Evolutionary conservation across 2,797 vertebrate species (phyloP).

Genomic region (Thaleichthys pacificus): DNA sequence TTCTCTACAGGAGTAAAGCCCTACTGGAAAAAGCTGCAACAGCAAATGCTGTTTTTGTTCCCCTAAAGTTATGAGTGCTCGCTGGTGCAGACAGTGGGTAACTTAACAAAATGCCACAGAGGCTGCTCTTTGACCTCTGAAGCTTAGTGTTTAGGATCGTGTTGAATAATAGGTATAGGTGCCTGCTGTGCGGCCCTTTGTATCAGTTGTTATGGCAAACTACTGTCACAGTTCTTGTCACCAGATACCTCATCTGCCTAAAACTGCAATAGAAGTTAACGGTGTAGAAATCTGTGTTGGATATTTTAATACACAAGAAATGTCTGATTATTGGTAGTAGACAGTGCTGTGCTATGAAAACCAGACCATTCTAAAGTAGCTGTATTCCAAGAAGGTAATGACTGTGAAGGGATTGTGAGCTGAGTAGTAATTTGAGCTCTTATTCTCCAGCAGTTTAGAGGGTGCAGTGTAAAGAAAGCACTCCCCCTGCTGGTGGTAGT

Average conservation of each 20-base stretch:
- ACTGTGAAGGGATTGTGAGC: not conserved
- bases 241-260: not conserved
- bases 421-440: constrained; percentile 37
- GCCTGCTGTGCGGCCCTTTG: not conserved
- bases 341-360: constrained; percentile 29
- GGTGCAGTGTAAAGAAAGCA: constrained; percentile 49
- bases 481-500: constrained; percentile 74
- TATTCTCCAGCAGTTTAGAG: constrained; percentile 20
- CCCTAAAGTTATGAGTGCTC: constrained; percentile 17
- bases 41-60: constrained; percentile 62
- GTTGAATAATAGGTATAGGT: not conserved
- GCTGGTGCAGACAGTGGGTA: constrained; percentile 1
- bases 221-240: not conserved
- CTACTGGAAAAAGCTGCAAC: constrained; percentile 62
- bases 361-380: constrained; percentile 35
- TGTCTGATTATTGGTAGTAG: too few relatives aligned
- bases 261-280: not conserved
- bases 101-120: not conserved
- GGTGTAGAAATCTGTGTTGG: not conserved
- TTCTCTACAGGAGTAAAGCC: constrained; percentile 62
- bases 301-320: not conserved
- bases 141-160: not conserved
- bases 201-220: not conserved
- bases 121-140: not conserved
- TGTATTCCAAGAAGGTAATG: not conserved